Conservation (phyloP, 1,140 invertebrate genomes). For the Gryon sp. region DNA sequence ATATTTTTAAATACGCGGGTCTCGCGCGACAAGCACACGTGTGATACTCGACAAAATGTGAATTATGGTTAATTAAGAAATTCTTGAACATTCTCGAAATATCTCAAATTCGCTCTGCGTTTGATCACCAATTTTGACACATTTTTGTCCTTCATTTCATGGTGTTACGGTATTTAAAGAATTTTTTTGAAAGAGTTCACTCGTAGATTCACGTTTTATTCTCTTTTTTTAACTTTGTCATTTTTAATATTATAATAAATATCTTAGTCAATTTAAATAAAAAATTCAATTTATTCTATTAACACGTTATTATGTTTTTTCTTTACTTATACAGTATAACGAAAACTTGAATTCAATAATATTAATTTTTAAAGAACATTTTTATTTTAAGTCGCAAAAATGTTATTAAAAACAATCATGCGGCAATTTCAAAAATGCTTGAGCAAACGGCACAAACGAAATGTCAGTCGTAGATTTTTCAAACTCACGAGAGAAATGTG, state of each 20-base stretch:
- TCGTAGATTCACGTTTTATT: no score
- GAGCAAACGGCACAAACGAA: conserved; percentile 38
- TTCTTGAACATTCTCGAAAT: conserved; percentile 43
- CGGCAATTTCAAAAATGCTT: conserved; percentile 35
- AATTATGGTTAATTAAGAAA: conserved; percentile 41
- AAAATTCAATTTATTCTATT: no score
- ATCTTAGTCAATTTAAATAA: no score
- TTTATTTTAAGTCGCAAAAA: background rate
- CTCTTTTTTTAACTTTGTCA: no score
- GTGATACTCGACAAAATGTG: conserved; percentile 21
- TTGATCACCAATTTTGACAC: conserved; percentile 22
- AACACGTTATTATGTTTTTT: no score
- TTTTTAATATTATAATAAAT: no score
- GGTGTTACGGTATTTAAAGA: conserved; percentile 20
- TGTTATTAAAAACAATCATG: conserved; percentile 30
- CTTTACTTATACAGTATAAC: no score
- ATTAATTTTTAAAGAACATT: no score
- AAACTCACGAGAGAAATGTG: conserved; percentile 61
- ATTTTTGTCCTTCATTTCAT: conserved; percentile 16
- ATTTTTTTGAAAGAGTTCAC: conserved; percentile 17
- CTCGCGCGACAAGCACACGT: background rate
- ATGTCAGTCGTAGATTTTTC: conserved; percentile 56
- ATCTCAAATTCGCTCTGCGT: conserved; percentile 6
- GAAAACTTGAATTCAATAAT: no score
- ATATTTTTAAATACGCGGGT: conserved; percentile 27